Percentiles rank a stretch among this genome's conserved stretches.
Evolutionary conservation across 2,888 invertebrate species (phyloP).

Genomic region (Alloscopus bannaensis): DNA sequence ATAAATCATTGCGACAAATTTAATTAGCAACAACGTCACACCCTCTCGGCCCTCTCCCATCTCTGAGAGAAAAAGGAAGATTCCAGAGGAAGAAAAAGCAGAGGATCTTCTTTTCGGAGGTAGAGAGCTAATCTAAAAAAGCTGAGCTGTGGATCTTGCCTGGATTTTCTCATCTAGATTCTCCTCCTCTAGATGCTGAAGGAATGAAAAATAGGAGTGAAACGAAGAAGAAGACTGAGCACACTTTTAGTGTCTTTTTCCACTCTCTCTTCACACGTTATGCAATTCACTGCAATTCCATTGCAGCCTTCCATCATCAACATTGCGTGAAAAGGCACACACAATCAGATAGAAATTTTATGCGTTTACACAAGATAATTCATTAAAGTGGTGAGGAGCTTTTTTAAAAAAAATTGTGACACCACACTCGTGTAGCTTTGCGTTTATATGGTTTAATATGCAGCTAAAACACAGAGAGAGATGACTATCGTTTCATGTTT

Average conservation of each 20-base stretch:
- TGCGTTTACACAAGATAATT: conserved; percentile 38
- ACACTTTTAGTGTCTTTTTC: not conserved
- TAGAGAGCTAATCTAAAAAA: conserved; percentile 52
- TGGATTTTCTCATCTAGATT: conserved; percentile 55
- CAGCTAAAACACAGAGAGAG: conserved; percentile 34
- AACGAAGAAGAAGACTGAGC: conserved; percentile 5
- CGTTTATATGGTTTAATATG: too few relatives aligned
- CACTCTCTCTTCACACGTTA: conserved; percentile 6
- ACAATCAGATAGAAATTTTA: conserved; percentile 48
- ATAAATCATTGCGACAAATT: conserved; percentile 73
- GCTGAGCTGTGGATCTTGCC: conserved; percentile 61
- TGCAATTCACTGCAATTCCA: conserved; percentile 4
- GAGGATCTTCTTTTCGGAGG: not conserved
- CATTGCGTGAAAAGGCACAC: not conserved
- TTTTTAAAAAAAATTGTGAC: conserved; percentile 23
- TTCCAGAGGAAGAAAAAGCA: not conserved
- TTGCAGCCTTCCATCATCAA: not conserved
- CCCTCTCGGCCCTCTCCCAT: conserved; percentile 26
- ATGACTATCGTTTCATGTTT: conserved; percentile 56
- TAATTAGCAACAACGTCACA: conserved; percentile 71
- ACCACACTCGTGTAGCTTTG: too few relatives aligned
- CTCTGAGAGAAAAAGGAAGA: conserved; percentile 13
- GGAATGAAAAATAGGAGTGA: conserved; percentile 31
- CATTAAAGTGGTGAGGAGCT: conserved; percentile 48
- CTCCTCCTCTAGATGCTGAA: conserved; percentile 37